A percentile compares a stretch with the other conserved stretches of the same genome.
These are phyloP conservation scores for Apodemus agrarius DNA, from an alignment of 2,797 vertebrate genomes.

Conservation along the genomic window DNA sequence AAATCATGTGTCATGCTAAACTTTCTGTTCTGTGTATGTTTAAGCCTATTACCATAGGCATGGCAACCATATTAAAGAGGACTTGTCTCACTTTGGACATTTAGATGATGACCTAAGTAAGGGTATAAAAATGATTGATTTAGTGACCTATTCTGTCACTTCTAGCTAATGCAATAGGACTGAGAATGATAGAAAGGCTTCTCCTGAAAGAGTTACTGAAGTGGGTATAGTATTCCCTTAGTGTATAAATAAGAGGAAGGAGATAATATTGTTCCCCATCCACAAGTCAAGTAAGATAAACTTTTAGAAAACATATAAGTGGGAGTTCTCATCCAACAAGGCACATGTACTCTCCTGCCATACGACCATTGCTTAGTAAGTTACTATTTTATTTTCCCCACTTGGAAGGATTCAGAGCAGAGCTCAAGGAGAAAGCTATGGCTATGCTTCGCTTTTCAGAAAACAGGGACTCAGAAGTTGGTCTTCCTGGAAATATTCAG, in stretches of 20 bases:
- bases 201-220: not conserved
- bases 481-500: not conserved
- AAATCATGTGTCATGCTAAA: not conserved
- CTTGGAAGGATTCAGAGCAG: not conserved
- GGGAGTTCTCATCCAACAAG: not conserved
- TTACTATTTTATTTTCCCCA: not conserved
- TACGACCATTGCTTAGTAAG: not conserved
- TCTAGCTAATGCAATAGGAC: not conserved
- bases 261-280: not conserved
- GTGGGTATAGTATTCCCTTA: fast-evolving
- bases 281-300: not conserved
- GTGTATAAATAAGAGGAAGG: fast-evolving
- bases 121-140: not conserved
- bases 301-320: not conserved
- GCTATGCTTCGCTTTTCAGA: not conserved
- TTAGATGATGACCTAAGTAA: not conserved
- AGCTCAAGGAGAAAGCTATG: not conserved
- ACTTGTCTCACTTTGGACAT: not conserved
- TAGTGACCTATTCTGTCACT: not conserved
- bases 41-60: too few species aligned
- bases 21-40: not conserved
- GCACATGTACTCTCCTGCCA: fast-evolving
- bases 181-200: fast-evolving
- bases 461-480: fast-evolving
- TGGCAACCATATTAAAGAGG: too few species aligned